Conservation (phyloP, 2,888 invertebrate species). For the Tanypteryx hageni region DNA sequence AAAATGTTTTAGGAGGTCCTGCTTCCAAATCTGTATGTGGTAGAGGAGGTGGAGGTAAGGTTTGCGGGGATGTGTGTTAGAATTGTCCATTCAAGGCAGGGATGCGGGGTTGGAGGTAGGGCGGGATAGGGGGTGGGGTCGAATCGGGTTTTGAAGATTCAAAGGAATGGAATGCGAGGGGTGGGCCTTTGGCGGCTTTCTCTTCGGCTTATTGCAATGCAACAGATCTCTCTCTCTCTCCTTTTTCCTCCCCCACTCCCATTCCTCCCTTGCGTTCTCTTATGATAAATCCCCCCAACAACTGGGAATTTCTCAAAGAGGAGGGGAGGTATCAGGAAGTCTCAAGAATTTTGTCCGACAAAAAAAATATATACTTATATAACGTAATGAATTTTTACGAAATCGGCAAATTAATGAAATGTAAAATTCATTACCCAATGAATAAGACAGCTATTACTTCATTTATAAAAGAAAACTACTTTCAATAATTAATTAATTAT, state of each 20-base stretch:
- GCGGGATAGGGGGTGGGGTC: too few species aligned
- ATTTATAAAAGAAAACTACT: too few species aligned
- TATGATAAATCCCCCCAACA: not conserved
- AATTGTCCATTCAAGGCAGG: not conserved
- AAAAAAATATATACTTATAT: too few species aligned
- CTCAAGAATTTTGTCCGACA: too few species aligned
- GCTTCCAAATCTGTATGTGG: not conserved
- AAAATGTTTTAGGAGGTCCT: slow-evolving; percentile 4
- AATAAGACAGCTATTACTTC: too few species aligned
- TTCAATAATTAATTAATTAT: too few species aligned
- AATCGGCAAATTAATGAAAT: too few species aligned
- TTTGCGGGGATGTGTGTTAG: not conserved
- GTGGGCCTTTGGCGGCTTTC: not conserved
- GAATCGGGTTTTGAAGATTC: not conserved
- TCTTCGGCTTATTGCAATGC: not conserved
- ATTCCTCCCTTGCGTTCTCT: not conserved
- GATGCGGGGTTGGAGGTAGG: too few species aligned
- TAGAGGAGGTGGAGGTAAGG: not conserved
- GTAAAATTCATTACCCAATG: too few species aligned
- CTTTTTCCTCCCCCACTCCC: not conserved
- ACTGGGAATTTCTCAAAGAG: too few species aligned
- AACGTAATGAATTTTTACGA: too few species aligned
- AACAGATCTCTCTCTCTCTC: not conserved
- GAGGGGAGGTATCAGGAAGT: too few species aligned
- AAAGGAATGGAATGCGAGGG: not conserved